A percentile compares a stretch with the other conserved stretches of the same genome.
Evolutionary conservation across 1,140 invertebrate genomes (phyloP).

Genomic region (Hormaphis cornu): DNA sequence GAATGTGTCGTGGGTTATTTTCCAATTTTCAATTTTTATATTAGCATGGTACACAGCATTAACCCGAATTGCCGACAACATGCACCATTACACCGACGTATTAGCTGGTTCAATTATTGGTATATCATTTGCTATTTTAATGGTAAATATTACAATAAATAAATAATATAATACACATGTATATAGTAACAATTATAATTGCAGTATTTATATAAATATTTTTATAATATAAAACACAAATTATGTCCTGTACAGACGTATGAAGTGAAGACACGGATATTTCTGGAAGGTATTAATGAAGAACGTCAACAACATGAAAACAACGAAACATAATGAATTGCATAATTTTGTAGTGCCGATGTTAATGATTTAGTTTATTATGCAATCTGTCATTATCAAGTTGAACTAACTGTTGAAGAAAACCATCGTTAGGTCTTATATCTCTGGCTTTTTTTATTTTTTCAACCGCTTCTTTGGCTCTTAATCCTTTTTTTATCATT

Average conservation of each 20-base stretch:
- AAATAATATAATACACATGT: neutral
- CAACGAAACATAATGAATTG: neutral
- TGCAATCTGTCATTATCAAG: slow-evolving; percentile 45
- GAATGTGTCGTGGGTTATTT: neutral
- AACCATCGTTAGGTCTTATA: slow-evolving; percentile 69
- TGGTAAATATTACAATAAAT: slow-evolving; percentile 40
- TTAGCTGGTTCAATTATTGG: slow-evolving; percentile 51
- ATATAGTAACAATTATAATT: neutral
- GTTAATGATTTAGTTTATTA: neutral
- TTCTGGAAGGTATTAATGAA: neutral
- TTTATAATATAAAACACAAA: neutral
- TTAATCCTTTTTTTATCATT: slow-evolving; percentile 71
- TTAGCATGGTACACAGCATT: slow-evolving; percentile 45
- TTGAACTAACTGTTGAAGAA: slow-evolving; percentile 62
- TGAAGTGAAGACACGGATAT: slow-evolving; percentile 5
- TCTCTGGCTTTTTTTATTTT: slow-evolving; percentile 56
- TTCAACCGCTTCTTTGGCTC: slow-evolving; percentile 61
- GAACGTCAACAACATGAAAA: neutral
- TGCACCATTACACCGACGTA: slow-evolving; percentile 60
- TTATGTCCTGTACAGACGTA: slow-evolving; percentile 8
- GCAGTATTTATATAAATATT: neutral
- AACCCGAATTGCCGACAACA: slow-evolving; percentile 53
- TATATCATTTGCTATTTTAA: slow-evolving; percentile 45
- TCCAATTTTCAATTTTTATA: slow-evolving; percentile 41
- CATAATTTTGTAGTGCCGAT: neutral